phyloP scores from a whole-genome alignment of 2,797 vertebrate genomes.

The Sebastes elongatus region DNA sequence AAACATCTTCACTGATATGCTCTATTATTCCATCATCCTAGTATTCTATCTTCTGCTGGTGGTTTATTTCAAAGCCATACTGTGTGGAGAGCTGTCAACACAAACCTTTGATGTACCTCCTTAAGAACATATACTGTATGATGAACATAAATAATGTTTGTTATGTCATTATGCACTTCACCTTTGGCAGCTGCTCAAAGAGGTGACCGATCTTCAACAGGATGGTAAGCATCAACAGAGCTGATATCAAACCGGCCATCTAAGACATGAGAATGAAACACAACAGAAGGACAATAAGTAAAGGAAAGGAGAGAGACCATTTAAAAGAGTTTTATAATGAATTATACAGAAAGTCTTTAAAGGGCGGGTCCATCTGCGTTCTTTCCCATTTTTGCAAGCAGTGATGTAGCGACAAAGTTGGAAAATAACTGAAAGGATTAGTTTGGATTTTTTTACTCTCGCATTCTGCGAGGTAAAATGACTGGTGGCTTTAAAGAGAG shows the following conservation, averaged over 20 bases:
- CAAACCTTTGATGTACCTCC: not conserved
- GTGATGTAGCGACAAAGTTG: too few relatives aligned
- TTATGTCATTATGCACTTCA: slow-evolving; percentile 40
- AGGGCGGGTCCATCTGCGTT: too few relatives aligned
- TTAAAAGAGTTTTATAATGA: not conserved
- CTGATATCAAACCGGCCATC: slow-evolving; percentile 85
- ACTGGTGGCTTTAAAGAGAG: too few relatives aligned
- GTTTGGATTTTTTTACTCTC: too few relatives aligned
- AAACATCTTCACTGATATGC: slow-evolving; percentile 11
- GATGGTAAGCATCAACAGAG: slow-evolving; percentile 86
- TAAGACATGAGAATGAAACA: slow-evolving; percentile 46
- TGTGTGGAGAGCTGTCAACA: not conserved
- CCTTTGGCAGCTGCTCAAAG: slow-evolving; percentile 90
- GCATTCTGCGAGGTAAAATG: too few relatives aligned
- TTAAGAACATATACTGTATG: not conserved
- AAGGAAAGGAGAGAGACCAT: not conserved
- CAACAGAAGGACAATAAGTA: not conserved
- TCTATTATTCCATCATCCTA: not conserved
- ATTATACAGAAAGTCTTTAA: not conserved
- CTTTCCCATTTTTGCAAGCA: too few relatives aligned
- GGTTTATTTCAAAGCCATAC: not conserved
- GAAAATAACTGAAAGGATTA: too few relatives aligned
- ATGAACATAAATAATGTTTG: not conserved
- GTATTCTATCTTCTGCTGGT: not conserved
- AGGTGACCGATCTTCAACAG: slow-evolving; percentile 88